Evolutionary conservation across 2,113 vertebrate genomes (phyloP), one percentile per base, ranked within the genome.

Genomic region (Albula glossodonta): DNA sequence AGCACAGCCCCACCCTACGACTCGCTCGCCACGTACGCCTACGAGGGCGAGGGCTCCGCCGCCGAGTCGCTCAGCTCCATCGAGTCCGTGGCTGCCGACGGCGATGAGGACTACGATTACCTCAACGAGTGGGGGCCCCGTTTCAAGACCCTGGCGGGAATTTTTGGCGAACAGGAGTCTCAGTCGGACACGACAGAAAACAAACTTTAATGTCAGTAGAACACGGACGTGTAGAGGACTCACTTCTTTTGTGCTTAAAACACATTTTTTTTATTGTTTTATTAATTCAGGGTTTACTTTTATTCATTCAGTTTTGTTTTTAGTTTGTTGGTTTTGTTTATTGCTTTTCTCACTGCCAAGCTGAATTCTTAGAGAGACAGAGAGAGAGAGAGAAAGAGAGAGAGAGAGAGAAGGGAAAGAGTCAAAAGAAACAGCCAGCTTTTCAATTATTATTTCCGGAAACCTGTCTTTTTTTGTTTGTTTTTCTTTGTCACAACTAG

Each of bases 1-100:
- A 97, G 96, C 52, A 88, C 94, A 0, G 98, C 97, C 0, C 98
- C 98, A 0, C 98, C 98, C 0, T 99, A 99, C 51, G 98, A 99
- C 91, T 99, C 98, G 7, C 87, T 99, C 94, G 98, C 97, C 63
- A 99, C 98, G 0, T 99, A 98, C 13, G 98, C 98, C 49, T 99
- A 99, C 12, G 98, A 99, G 93, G 98, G 98, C 19, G 95, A 95
- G 0, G 97, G 98, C 56, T 99, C 98, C 0, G 93, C 96, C 51
- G 98, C 97, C 0, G 98, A 98, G 87, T 99, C 98, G 15, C 97
- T 99, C 60, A 99, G 98, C 92, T 98, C 98, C 19, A 97, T 99
- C 91, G 97, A 97, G 87, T 98, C 98, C 1, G 86, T 95, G 66
- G 92, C 93, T 11, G 92, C 93, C 0, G 98, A 98, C 10, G 91